Conservation (phyloP, 2,797 vertebrate genomes). For the Cottoperca gobio region DNA sequence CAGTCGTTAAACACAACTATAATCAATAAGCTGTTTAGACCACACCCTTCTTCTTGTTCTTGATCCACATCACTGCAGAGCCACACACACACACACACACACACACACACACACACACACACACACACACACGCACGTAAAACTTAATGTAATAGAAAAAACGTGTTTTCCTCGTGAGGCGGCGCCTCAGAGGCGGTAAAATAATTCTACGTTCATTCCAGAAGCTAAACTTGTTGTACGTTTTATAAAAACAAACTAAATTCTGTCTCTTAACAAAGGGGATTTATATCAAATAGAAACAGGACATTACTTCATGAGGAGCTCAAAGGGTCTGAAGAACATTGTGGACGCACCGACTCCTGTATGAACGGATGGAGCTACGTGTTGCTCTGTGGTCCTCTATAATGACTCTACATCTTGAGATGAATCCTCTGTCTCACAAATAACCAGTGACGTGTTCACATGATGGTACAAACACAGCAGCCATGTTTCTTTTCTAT, state of each 20-base stretch:
- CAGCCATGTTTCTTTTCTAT: not conserved
- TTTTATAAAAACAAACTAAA: not conserved
- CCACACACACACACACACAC: constrained; percentile 6
- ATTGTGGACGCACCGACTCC: too few relatives aligned
- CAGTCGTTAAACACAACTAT: constrained; percentile 63
- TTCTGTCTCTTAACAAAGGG: not conserved
- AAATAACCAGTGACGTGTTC: too few relatives aligned
- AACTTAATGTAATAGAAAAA: too few relatives aligned
- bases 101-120: not conserved
- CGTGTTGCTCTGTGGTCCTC: too few relatives aligned
- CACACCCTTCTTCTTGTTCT: constrained; percentile 43
- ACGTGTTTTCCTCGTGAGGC: too few relatives aligned
- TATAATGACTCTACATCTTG: too few relatives aligned
- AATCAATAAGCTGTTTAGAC: constrained; percentile 65
- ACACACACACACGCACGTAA: not conserved
- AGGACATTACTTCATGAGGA: too few relatives aligned
- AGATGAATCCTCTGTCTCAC: too few relatives aligned
- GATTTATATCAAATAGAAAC: not conserved
- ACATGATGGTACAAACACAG: too few relatives aligned
- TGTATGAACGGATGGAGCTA: too few relatives aligned
- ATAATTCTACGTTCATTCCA: not conserved
- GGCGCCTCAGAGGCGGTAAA: not conserved
- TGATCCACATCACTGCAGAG: constrained; percentile 46
- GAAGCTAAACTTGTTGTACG: not conserved
- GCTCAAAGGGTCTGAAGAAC: too few relatives aligned